These are phyloP conservation scores for Melinaea marsaeus DNA, from an alignment of 2,888 invertebrate genomes.

Conservation along the genomic window DNA sequence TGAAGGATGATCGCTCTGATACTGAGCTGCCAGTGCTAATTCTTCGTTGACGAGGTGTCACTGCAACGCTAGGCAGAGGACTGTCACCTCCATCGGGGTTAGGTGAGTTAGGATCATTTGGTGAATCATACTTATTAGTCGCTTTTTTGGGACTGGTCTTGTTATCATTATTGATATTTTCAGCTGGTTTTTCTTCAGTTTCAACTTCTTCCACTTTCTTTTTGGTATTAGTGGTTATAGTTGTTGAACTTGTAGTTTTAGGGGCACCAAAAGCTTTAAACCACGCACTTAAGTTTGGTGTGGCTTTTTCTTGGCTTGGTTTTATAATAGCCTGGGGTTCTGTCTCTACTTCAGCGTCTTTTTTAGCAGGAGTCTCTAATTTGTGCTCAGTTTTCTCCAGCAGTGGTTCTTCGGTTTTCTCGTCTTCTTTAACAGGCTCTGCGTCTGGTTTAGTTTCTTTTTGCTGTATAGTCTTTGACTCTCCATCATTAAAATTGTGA, in stretches of 20 bases:
- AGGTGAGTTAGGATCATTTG: constrained; percentile 59
- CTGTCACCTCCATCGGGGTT: constrained; percentile 68
- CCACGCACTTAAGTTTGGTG: constrained; percentile 94
- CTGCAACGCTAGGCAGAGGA: constrained; percentile 53
- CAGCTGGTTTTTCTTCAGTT: constrained; percentile 59
- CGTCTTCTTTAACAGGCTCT: constrained; percentile 31
- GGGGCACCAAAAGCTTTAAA: constrained; percentile 94
- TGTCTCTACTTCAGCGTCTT: constrained; percentile 66
- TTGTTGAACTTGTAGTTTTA: constrained; percentile 79
- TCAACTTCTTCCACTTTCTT: constrained; percentile 80
- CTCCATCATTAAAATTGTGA: constrained; percentile 77
- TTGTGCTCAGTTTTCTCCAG: constrained; percentile 46
- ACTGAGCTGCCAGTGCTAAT: constrained; percentile 89
- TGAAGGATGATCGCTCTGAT: constrained; percentile 87
- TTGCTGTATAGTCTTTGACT: constrained; percentile 36
- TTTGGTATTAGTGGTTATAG: constrained; percentile 63
- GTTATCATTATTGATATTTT: constrained; percentile 49
- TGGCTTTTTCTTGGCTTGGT: constrained; percentile 81
- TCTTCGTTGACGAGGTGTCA: constrained; percentile 79
- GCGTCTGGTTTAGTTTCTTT: constrained; percentile 40
- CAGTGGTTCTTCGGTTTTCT: constrained; percentile 37
- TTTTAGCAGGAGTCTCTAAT: constrained; percentile 47
- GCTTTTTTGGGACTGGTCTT: constrained; percentile 57
- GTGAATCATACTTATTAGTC: constrained; percentile 59
- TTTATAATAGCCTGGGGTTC: constrained; percentile 55